Conservation (phyloP, 2,797 vertebrate genomes). For the Miichthys miiuy region DNA sequence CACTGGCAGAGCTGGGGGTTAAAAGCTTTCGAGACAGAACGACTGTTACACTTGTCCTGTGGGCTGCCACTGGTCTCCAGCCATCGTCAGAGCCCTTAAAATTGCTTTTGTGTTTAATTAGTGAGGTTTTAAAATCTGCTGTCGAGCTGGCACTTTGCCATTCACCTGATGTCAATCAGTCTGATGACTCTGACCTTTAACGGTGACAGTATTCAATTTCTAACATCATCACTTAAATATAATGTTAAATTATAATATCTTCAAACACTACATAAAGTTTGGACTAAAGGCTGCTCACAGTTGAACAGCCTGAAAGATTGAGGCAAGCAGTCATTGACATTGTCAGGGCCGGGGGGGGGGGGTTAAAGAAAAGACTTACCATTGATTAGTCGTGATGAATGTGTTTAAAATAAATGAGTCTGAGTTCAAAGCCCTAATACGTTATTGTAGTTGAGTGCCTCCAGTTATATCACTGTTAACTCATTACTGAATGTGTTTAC, state of each 20-base stretch:
- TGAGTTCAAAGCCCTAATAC: conserved; percentile 64
- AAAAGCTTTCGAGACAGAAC: conserved; percentile 75
- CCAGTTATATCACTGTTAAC: conserved; percentile 56
- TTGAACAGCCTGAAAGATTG: conserved; percentile 51
- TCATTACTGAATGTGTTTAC: conserved; percentile 65
- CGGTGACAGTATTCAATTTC: conserved; percentile 74
- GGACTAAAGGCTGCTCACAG: conserved; percentile 57
- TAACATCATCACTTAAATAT: conserved; percentile 70
- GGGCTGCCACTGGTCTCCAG: conserved; percentile 59
- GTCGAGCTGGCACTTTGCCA: conserved; percentile 66
- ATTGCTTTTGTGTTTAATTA: conserved; percentile 73
- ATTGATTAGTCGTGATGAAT: conserved; percentile 72
- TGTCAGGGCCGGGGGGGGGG: conserved; percentile 17
- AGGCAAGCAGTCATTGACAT: conserved; percentile 20
- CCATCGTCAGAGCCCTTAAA: conserved; percentile 63
- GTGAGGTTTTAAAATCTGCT: conserved; percentile 72
- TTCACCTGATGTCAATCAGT: conserved; percentile 74
- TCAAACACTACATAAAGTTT: conserved; percentile 72
- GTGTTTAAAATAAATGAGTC: conserved; percentile 64
- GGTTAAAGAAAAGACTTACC: conserved; percentile 27
- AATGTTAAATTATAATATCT: conserved; percentile 76
- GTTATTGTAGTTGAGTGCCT: conserved; percentile 54
- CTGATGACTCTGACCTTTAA: conserved; percentile 81
- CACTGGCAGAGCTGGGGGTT: conserved; percentile 48
- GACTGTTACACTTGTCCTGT: conserved; percentile 63